These are phyloP conservation scores for Magallana gigas DNA, from an alignment of 1,140 invertebrate species.

Conservation along the genomic window DNA sequence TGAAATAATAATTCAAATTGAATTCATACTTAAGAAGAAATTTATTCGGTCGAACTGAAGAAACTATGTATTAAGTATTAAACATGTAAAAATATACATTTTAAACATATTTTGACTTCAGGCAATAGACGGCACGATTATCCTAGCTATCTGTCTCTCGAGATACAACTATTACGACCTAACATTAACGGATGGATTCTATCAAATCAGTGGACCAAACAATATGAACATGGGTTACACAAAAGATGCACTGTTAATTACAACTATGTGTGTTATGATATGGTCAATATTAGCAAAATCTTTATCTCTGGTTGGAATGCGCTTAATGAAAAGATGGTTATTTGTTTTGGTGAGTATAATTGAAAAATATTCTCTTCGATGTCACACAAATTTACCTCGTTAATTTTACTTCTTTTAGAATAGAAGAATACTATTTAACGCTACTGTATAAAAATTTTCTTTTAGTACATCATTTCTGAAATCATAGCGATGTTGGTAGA, in stretches of 20 bases:
- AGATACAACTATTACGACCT: slow-evolving; percentile 16
- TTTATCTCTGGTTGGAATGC: not conserved
- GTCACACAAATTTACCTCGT: not conserved
- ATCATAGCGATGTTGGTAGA: not conserved
- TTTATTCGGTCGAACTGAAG: too few relatives aligned
- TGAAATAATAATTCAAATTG: too few relatives aligned
- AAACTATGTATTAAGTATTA: too few relatives aligned
- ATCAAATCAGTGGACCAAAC: not conserved
- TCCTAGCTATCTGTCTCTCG: not conserved
- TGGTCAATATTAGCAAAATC: not conserved
- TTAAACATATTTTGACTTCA: not conserved
- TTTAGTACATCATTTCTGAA: not conserved
- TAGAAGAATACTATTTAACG: not conserved
- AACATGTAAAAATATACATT: too few relatives aligned
- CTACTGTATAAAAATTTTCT: not conserved
- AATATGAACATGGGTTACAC: not conserved
- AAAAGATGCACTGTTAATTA: not conserved
- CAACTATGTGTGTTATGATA: not conserved
- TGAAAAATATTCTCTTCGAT: not conserved
- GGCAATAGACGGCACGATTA: not conserved
- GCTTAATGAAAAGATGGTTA: not conserved
- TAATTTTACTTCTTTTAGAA: too few relatives aligned
- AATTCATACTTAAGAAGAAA: too few relatives aligned
- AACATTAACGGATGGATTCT: not conserved
- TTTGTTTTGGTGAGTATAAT: not conserved